Evolutionary conservation across 2,888 invertebrate species (phyloP), one percentile per base, ranked within the genome.

Genomic region (Troides helena): DNA sequence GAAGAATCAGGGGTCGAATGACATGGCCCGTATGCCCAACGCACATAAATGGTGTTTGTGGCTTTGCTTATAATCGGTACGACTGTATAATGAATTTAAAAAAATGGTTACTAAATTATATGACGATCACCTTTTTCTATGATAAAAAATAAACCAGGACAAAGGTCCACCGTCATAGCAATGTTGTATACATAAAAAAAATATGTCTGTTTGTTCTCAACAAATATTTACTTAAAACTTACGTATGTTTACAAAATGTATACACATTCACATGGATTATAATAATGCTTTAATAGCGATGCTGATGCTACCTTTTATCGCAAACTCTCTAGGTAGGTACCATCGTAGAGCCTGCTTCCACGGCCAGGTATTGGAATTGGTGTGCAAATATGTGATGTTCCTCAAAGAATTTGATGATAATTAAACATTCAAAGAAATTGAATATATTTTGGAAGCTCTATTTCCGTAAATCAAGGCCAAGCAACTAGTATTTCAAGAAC

Each of bases 1-100:
- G 73, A 74, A 69, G 72, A 73, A 75, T 75, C 73, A 75, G 72
- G 72, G 70, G 72, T 70, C 63, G 67, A 68, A 71, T 65, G 61
- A 72, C 59, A 64, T 65, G 65, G 63, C 70, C 71, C 70, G 25
- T 12, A 23, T 7, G 36, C 12, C 25, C 23, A 2, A 60, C 30
- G 10, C n/a, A 36, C 7, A 56, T 56, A 62, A 39, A 18, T 4
- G 17, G 39, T 21, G 12, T 23, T 62, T 12, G 36, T 36, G 23
- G 46, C 23, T 62, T 18, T 1, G 10, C 50, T 46, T 18, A 17
- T 23, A 10, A 12, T 36, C 18, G 39, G 0, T 18, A 39, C 17
- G 12, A 30, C 18, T 18, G 36, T 57, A 57, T 57, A 14, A 12
- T 5, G 14, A 18, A 17, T 50, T 50, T 4, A 50, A 39, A 39